These are phyloP conservation scores for Syngnathus typhle DNA, from an alignment of 2,113 vertebrate species.

Conservation along the genomic window DNA sequence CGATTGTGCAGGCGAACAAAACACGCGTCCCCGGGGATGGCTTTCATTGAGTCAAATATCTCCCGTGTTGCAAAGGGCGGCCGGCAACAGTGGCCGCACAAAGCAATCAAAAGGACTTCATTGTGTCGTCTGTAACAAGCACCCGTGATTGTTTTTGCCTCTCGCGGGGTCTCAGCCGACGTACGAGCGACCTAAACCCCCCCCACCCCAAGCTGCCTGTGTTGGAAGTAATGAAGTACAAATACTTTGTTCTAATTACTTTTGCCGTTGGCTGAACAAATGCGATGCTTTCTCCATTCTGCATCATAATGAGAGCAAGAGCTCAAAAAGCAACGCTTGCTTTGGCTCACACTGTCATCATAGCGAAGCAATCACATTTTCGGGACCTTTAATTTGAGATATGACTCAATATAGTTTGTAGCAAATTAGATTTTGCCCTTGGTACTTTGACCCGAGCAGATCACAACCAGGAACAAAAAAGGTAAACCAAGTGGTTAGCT, in stretches of 20 bases:
- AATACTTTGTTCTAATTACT: not conserved
- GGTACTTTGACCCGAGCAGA: no score
- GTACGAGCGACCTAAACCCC: slow-evolving; percentile 53
- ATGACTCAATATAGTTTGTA: no score
- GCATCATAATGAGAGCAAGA: no score
- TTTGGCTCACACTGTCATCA: no score
- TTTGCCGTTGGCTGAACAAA: not conserved
- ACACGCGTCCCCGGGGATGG: slow-evolving; percentile 47
- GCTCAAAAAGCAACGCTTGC: no score
- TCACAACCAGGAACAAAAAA: no score
- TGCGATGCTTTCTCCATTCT: no score
- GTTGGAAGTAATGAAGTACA: not conserved
- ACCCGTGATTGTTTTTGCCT: slow-evolving; percentile 47
- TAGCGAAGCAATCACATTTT: no score
- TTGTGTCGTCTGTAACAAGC: slow-evolving; percentile 54
- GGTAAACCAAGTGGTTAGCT: no score
- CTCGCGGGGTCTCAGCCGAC: slow-evolving; percentile 28
- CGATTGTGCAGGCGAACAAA: slow-evolving; percentile 61
- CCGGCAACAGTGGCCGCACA: slow-evolving; percentile 37
- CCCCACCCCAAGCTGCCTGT: slow-evolving; percentile 47
- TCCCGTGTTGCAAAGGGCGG: slow-evolving; percentile 49
- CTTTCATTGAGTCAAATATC: slow-evolving; percentile 61
- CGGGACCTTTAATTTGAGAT: no score
- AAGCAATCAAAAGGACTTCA: slow-evolving; percentile 33
- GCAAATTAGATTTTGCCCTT: no score